Conservation (phyloP, 1,140 invertebrate species). For the Aphaenogaster rudis region DNA sequence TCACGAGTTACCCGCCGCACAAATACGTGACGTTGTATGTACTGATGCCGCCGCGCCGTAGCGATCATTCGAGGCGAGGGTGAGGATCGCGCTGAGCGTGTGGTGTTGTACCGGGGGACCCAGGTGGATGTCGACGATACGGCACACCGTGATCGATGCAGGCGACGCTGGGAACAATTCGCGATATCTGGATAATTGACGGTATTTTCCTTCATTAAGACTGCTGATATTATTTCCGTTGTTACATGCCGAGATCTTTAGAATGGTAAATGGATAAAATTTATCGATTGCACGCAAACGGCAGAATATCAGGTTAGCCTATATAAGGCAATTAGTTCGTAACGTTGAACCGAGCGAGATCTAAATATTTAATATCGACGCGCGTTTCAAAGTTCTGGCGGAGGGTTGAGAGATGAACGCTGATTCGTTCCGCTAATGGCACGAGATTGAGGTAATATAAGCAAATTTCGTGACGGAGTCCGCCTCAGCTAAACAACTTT, state of each 20-base stretch:
- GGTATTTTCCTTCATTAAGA: constrained; percentile 32
- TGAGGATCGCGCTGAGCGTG: constrained; percentile 13
- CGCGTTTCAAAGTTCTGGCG: neutral
- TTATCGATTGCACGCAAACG: neutral
- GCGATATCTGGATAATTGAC: neutral
- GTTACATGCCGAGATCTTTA: neutral
- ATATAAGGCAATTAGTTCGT: neutral
- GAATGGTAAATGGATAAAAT: neutral
- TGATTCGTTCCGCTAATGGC: constrained; percentile 34
- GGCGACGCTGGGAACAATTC: constrained; percentile 6
- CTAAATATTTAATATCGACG: constrained; percentile 36
- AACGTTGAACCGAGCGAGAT: neutral
- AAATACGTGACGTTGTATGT: constrained; percentile 63
- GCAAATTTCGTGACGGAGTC: constrained; percentile 32
- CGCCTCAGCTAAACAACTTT: constrained; percentile 30
- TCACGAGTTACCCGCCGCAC: constrained; percentile 59
- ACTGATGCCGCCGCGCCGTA: constrained; percentile 42
- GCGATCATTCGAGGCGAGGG: constrained; percentile 52
- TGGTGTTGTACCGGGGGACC: constrained; percentile 21
- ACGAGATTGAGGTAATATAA: constrained; percentile 19
- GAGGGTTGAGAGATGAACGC: neutral
- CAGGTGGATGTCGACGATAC: constrained; percentile 41
- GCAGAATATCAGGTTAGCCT: neutral
- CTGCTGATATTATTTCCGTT: neutral
- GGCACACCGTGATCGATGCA: constrained; percentile 36